These are phyloP conservation scores for Miichthys miiuy DNA, from an alignment of 2,797 vertebrate genomes.

Conservation along the genomic window DNA sequence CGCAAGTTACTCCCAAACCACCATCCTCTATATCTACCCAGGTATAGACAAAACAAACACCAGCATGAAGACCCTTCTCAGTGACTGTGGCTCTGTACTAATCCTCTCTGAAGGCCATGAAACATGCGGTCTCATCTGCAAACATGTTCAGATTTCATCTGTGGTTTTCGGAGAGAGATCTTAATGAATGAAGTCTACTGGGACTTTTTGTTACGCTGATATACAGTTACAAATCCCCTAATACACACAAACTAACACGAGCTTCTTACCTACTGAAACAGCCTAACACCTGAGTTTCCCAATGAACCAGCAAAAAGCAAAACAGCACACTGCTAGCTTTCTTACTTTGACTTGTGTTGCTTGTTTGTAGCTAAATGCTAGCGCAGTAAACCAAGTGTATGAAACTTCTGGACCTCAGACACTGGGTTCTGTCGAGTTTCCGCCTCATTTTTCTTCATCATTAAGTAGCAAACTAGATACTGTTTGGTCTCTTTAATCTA, in stretches of 20 bases:
- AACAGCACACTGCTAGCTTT: conserved; percentile 3
- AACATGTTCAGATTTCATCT: conserved; percentile 10
- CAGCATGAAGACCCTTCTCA: conserved; percentile 61
- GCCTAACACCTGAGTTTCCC: not conserved
- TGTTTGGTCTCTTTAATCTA: not conserved
- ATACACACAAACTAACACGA: not conserved
- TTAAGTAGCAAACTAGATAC: not conserved
- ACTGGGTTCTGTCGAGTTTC: not conserved
- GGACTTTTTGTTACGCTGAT: not conserved
- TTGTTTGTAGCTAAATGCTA: conserved; percentile 15
- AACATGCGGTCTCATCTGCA: not conserved
- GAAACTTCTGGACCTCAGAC: conserved; percentile 5
- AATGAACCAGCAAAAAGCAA: not conserved
- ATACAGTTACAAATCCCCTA: not conserved
- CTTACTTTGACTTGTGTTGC: not conserved
- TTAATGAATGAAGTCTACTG: not conserved
- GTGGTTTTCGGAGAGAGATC: conserved; percentile 1
- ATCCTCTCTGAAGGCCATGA: conserved; percentile 27
- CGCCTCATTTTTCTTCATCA: not conserved
- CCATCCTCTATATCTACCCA: conserved; percentile 41
- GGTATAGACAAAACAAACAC: conserved; percentile 64
- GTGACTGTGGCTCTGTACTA: conserved; percentile 3
- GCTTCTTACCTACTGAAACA: conserved; percentile 8
- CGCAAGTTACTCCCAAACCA: conserved; percentile 53
- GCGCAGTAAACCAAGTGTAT: not conserved